phyloP scores from a whole-genome alignment of 2,797 vertebrate genomes.

The Dipus sagitta region DNA sequence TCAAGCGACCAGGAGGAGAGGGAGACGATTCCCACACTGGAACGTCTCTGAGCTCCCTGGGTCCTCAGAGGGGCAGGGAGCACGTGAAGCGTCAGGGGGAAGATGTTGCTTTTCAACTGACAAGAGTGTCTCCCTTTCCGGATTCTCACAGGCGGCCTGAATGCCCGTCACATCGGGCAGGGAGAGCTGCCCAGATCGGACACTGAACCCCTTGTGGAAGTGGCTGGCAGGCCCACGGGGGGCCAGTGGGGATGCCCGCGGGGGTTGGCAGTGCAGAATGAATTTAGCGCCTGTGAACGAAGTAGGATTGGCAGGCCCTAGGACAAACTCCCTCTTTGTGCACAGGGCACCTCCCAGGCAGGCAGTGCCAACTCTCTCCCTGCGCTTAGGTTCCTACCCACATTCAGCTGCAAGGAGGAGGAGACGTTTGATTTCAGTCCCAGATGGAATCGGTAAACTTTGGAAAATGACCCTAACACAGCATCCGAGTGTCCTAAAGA shows the following conservation, averaged over 20 bases:
- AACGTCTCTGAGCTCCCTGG: neutral
- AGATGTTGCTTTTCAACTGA: conserved; percentile 66
- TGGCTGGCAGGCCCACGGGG: conserved; percentile 59
- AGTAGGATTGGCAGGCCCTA: conserved; percentile 64
- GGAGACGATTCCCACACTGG: neutral
- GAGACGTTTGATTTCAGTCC: conserved; percentile 53
- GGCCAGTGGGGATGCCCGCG: conserved; percentile 39
- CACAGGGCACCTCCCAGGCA: conserved; percentile 45
- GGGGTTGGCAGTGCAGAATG: conserved; percentile 51
- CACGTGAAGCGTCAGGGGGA: neutral
- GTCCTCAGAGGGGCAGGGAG: neutral
- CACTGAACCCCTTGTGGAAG: conserved; percentile 78
- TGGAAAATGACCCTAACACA: neutral
- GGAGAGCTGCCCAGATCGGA: conserved; percentile 81
- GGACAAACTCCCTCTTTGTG: conserved; percentile 78
- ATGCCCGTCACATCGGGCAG: conserved; percentile 69
- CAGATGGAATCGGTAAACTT: conserved; percentile 54
- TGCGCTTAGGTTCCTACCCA: conserved; percentile 18
- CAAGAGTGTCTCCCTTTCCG: conserved; percentile 69
- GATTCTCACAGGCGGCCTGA: conserved; percentile 82
- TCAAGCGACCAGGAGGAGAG: neutral
- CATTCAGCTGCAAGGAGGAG: conserved; percentile 69
- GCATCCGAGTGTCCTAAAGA: neutral
- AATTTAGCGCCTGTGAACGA: conserved; percentile 76
- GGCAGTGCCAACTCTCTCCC: conserved; percentile 66